Conservation (phyloP, 2,113 vertebrate species). For the Anarrhichthys ocellatus region DNA sequence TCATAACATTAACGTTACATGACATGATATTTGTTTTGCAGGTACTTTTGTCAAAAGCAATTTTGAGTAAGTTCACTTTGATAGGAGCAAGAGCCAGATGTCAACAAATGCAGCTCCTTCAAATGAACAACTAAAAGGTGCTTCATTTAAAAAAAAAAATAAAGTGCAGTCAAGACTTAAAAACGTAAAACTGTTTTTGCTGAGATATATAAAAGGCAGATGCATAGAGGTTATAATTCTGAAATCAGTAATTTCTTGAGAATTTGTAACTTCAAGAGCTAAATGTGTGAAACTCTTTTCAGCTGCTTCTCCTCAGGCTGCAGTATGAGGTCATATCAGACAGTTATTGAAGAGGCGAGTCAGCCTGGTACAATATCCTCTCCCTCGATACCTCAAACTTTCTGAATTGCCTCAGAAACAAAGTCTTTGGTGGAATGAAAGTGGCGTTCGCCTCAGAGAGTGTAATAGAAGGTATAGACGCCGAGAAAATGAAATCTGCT, state of each 20-base stretch:
- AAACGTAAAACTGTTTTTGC: neutral
- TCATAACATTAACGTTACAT: neutral
- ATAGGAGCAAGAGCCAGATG: neutral
- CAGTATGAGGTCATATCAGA: neutral
- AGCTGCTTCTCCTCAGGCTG: neutral
- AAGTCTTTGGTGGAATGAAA: constrained; percentile 8
- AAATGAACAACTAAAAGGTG: neutral
- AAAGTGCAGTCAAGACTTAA: neutral
- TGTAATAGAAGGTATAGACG: neutral
- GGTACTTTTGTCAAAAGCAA: neutral
- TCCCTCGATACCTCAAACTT: neutral
- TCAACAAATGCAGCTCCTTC: neutral
- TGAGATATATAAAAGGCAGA: neutral
- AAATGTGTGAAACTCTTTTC: neutral
- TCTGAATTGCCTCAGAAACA: constrained; percentile 5
- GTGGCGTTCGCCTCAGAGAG: neutral
- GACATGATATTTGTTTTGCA: neutral
- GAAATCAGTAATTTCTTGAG: neutral
- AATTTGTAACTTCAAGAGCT: neutral
- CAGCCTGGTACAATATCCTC: neutral
- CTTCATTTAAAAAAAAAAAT: neutral
- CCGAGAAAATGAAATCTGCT: neutral
- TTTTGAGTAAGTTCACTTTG: neutral
- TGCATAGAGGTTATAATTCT: neutral
- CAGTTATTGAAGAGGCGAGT: constrained; percentile 5